Evolutionary conservation across 2,113 vertebrate species (phyloP).

Genomic region (Pelobates fuscus): DNA sequence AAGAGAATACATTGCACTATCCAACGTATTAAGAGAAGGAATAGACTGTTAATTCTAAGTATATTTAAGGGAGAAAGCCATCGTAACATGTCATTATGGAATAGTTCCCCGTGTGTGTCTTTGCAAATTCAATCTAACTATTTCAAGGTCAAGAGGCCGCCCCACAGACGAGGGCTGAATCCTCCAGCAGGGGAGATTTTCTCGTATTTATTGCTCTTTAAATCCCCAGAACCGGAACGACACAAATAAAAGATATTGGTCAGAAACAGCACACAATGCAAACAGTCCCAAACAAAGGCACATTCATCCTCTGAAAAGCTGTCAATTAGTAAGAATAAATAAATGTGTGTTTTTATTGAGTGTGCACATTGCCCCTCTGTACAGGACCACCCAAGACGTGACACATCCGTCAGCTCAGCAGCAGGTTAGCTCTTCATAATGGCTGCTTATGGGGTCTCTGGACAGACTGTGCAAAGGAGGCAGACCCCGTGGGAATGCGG

Average conservation of each 20-base stretch:
- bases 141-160: not conserved
- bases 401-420: constrained; percentile 2
- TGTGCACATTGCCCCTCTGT: not conserved
- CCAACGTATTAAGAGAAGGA: no score
- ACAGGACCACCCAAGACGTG: constrained; percentile 40
- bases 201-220: not conserved
- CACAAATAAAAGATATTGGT: not conserved
- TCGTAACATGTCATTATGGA: no score
- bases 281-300: not conserved
- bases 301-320: not conserved
- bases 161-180: not conserved
- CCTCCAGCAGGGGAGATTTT: not conserved
- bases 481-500: no score
- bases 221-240: not conserved
- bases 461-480: no score
- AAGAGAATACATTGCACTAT: no score
- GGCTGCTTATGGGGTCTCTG: no score
- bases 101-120: no score
- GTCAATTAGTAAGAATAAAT: not conserved
- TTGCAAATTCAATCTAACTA: no score
- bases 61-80: no score
- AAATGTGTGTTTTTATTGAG: not conserved
- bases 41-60: no score
- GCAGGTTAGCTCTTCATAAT: not conserved
- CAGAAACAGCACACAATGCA: not conserved